These are phyloP conservation scores for Marmota flaviventris DNA, from an alignment of 2,113 vertebrate species.

Conservation along the genomic window DNA sequence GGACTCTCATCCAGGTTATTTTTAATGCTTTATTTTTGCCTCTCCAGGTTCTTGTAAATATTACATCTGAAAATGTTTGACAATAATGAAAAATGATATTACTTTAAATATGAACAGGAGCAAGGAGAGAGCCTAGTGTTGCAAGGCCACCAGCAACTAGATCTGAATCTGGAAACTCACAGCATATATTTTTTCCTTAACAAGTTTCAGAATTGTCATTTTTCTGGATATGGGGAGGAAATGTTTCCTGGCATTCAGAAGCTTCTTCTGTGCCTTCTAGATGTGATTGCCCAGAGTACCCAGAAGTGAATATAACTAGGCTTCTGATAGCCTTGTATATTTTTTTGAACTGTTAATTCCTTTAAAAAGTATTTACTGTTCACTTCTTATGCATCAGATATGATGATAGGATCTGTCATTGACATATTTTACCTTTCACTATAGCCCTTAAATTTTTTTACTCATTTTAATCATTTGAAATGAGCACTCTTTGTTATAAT, in stretches of 20 bases:
- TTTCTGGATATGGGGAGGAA: not conserved
- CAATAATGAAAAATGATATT: not conserved
- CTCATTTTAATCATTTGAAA: slow-evolving; percentile 25
- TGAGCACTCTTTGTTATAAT: not conserved
- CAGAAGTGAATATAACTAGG: not conserved
- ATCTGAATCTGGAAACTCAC: not conserved
- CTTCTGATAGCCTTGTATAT: not conserved
- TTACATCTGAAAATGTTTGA: not conserved
- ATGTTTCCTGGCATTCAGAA: not conserved
- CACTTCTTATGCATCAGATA: not conserved
- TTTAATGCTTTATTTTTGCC: not conserved
- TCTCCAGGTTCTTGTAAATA: not conserved
- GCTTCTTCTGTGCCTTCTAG: not conserved
- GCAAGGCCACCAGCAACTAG: not conserved
- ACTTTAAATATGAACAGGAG: not conserved
- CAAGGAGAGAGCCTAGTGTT: not conserved
- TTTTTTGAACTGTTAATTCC: not conserved
- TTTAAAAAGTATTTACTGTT: not conserved
- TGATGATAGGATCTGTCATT: not conserved
- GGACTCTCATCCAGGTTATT: not conserved
- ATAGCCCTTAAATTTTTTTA: not conserved
- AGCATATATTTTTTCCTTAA: not conserved
- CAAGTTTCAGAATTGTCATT: not conserved
- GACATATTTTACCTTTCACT: not conserved
- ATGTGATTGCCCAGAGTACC: not conserved